Base-by-base conservation (phyloP, 2,113 vertebrate species). In the Aptenodytes patagonicus region DNA sequence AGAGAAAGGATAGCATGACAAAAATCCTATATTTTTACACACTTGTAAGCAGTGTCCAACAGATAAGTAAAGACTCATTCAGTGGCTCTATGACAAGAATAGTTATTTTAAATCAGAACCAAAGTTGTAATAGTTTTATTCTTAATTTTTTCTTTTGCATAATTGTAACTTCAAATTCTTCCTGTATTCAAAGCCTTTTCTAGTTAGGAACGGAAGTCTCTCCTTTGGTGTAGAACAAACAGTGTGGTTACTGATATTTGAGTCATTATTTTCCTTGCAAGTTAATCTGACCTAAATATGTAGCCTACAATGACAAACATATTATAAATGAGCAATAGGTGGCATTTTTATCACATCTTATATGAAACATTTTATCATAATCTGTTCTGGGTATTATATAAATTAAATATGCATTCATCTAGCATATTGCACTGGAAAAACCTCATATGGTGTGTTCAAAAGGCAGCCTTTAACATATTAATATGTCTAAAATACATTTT, bases 251-350 rank as follows among this genome's bases (percentile, higher is more conserved):
- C 49, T 68, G 34, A 47, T 82, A 79, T 57, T 65, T 92, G 80
- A 95, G 65, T 38, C 31, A 20, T 66, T 87, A 72, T 94, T 96
- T 96, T 65, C 58, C 46, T 60, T 47, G 47, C 70, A 73, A 83
- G 85, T 96, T 89, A 68, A 93, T 92, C 60, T 87, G 90, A 84
- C 77, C 69, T 90, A 96, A 93, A 92, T 85, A 87, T 7, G n/a
- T 62, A 90, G 62, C n/a, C 62, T 87, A 34, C 31, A 87, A 71
- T 81, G 92, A 95, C 82, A 97, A 97, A 93, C 29, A 68, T 42
- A 85, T 76, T 90, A 87, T n/a, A 97, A 95, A 78, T 89, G 89
- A 96, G 93, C 86, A 93, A 84, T 58, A 85, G 69, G 70, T 87
- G 70, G 89, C 93, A 89, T 94, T 94, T 95, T 93, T 47, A 89